phyloP scores from a whole-genome alignment of 2,797 vertebrate species.

The Etheostoma nigrum region DNA sequence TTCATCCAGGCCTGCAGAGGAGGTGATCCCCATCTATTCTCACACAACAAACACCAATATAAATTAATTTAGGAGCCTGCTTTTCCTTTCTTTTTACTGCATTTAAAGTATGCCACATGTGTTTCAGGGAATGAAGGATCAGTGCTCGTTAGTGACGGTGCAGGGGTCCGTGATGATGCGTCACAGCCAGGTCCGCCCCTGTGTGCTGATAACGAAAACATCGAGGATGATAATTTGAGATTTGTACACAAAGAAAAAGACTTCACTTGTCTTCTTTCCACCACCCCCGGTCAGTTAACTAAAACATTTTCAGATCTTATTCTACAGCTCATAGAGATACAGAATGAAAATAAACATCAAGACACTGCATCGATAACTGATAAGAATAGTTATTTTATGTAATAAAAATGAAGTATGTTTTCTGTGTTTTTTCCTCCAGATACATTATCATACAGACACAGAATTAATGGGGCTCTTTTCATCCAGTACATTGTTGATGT shows the following conservation, averaged over 20 bases:
- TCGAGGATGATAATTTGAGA: slow-evolving; percentile 35
- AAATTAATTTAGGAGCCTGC: neutral
- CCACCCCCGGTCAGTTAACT: slow-evolving; percentile 75
- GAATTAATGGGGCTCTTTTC: slow-evolving; percentile 48
- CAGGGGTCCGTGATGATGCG: neutral
- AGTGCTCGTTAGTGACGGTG: slow-evolving; percentile 39
- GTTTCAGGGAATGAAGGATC: slow-evolving; percentile 60
- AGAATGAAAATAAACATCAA: neutral
- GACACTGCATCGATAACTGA: neutral
- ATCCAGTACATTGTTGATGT: slow-evolving; percentile 66
- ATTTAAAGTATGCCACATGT: neutral
- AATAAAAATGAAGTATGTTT: neutral
- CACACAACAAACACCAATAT: neutral
- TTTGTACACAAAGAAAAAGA: slow-evolving; percentile 76
- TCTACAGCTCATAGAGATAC: neutral
- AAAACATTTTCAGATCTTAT: neutral
- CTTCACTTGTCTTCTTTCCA: slow-evolving; percentile 76
- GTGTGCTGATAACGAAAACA: neutral
- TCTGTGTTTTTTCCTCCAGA: slow-evolving; percentile 64
- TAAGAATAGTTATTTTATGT: neutral
- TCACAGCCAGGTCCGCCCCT: neutral
- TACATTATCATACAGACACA: slow-evolving; percentile 67
- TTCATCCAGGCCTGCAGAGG: slow-evolving; percentile 92
- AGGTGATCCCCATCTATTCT: slow-evolving; percentile 67
- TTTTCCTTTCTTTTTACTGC: neutral